Base-by-base conservation (phyloP, 2,888 invertebrate species). In the Eristalis arbustorum region DNA sequence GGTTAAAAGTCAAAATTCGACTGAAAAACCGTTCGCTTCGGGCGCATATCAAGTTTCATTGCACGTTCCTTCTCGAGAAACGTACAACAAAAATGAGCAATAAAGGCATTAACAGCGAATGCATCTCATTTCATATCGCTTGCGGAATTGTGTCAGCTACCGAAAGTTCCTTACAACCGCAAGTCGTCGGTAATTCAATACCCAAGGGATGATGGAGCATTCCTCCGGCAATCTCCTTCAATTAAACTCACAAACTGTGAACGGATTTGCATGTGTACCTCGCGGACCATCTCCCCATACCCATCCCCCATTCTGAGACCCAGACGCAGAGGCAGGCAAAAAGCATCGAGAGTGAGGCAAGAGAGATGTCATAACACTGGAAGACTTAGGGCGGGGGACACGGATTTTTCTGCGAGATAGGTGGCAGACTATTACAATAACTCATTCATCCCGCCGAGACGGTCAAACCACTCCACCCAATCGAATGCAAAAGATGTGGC, bases 321-420 rank as follows among this genome's bases (percentile, higher is more conserved):
- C 37, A 37, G 71, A 66, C 69, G 71, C 75, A 28, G 13, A 18
- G 49, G 28, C 13, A 66, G 40, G 40, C n/a, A 57, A 77, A n/a
- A 72, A 37, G 62, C 31, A 31, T 57, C 49, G 62, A 84, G 49
- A 62, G 72, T 73, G 84, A 73, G 31, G 81, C 84, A 85, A 82
- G 77, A 69, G 62, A 85, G 82, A 85, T 85, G 85, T 85, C 85
- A 85, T 85, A 85, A 85, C 82, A 85, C 85, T 82, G 61, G 82
- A 73, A 71, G 49, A 18, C 49, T 18, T 2, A n/a, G 42, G 42
- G 42, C 42, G 42, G n/a, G 42, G 62, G 80, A 75, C 80, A 49
- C 67, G 63, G 80, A 42, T 42, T 49, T 18, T 68, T 81, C 57
- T 59, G 40, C 63, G 49, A 67, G 84, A 85, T 75, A 85, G 83